Percentiles rank a stretch among this genome's conserved stretches.
Evolutionary conservation across 2,797 vertebrate species (phyloP).

Genomic region (Enteromius anoplus): DNA sequence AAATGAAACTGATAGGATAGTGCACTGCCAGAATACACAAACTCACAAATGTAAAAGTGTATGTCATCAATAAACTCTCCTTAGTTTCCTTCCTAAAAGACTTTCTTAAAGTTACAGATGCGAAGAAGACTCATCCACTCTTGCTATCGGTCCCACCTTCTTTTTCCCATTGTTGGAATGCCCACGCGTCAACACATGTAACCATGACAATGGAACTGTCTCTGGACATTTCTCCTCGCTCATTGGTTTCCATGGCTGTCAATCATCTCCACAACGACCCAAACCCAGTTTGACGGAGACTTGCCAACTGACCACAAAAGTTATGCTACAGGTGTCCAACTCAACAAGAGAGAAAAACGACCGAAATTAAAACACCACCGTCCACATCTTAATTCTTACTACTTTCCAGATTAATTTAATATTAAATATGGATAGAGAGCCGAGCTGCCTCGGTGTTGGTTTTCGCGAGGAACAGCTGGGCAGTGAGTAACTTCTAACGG

Average conservation of each 20-base stretch:
- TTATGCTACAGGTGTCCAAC: conserved; percentile 71
- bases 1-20: background rate
- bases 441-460: conserved; percentile 34
- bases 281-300: conserved; percentile 73
- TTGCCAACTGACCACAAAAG: conserved; percentile 62
- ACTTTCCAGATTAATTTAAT: background rate
- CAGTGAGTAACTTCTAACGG: conserved; percentile 57
- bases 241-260: conserved; percentile 72
- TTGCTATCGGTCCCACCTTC: conserved; percentile 75
- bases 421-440: background rate
- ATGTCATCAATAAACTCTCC: background rate
- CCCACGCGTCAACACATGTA: conserved; percentile 62
- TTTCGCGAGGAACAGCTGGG: conserved; percentile 66
- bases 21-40: background rate
- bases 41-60: conserved; percentile 1
- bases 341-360: background rate
- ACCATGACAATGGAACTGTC: conserved; percentile 69
- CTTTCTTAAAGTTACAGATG: conserved; percentile 5
- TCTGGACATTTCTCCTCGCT: conserved; percentile 56
- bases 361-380: background rate
- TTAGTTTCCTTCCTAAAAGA: background rate
- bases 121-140: conserved; percentile 68
- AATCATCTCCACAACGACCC: conserved; percentile 64
- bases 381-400: background rate
- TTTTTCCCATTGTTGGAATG: conserved; percentile 70